Conservation (phyloP, 2,797 vertebrate genomes). For the Lycodopsis pacificus region DNA sequence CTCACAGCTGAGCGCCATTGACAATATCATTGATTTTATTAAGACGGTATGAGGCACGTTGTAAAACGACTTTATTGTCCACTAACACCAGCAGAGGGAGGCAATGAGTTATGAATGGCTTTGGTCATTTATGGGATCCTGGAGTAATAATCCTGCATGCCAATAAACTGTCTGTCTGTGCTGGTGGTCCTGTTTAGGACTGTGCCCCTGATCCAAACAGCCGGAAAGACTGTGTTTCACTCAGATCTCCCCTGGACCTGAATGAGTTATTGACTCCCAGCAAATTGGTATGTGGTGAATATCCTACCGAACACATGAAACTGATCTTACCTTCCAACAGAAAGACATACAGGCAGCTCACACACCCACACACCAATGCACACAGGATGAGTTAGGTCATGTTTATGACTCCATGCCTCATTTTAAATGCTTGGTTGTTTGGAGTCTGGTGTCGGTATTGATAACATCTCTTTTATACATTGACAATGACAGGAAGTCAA, state of each 20-base stretch:
- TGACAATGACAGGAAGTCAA: constrained; percentile 55
- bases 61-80: constrained; percentile 27
- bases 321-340: constrained; percentile 5
- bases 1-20: neutral
- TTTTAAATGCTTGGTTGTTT: constrained; percentile 21
- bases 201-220: constrained; percentile 2
- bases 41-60: neutral
- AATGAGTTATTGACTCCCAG: neutral
- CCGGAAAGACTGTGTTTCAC: constrained; percentile 7
- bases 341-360: constrained; percentile 2
- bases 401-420: constrained; percentile 14
- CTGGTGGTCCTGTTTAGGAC: constrained; percentile 20
- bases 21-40: constrained; percentile 31
- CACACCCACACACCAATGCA: constrained; percentile 26
- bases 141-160: too few species aligned
- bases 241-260: constrained; percentile 1
- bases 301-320: constrained; percentile 1
- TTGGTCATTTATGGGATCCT: constrained; percentile 38
- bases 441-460: constrained; percentile 13
- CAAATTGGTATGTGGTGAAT: neutral
- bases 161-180: constrained; percentile 36
- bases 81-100: constrained; percentile 76
- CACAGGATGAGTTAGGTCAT: neutral
- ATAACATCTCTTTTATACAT: constrained; percentile 32
- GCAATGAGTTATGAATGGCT: constrained; percentile 58